Conservation (phyloP, 2,797 vertebrate species). For the Pogonophryne albipinna region DNA sequence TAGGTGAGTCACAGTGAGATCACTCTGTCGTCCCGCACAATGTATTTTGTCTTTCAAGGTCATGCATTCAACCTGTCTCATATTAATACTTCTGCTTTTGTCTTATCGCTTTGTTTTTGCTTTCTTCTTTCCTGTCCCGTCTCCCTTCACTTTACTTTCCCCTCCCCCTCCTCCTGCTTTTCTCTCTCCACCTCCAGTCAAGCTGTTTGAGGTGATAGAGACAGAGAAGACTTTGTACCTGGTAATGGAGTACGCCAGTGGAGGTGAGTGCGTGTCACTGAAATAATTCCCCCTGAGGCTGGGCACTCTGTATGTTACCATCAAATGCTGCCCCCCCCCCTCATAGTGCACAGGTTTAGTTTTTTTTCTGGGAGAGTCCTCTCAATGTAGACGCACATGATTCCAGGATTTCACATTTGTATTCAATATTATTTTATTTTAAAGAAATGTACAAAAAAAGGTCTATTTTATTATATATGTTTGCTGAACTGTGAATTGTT, state of each 20-base stretch:
- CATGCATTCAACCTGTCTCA: slow-evolving; percentile 4
- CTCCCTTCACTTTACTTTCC: not conserved
- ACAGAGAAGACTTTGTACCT: slow-evolving; percentile 96
- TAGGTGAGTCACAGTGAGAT: slow-evolving; percentile 87
- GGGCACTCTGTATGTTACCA: slow-evolving; percentile 16
- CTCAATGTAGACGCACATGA: too few relatives aligned
- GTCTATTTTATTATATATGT: too few relatives aligned
- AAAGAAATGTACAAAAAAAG: too few relatives aligned
- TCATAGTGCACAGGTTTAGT: not conserved
- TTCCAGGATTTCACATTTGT: too few relatives aligned
- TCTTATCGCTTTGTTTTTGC: slow-evolving; percentile 13
- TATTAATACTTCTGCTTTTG: slow-evolving; percentile 9
- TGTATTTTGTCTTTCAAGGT: slow-evolving; percentile 16
- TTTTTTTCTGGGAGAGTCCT: too few relatives aligned
- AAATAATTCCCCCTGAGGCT: slow-evolving; percentile 43
- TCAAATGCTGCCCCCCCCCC: not conserved
- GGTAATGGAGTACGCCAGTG: slow-evolving; percentile 97
- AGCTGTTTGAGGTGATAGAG: slow-evolving; percentile 97
- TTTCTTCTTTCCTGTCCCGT: slow-evolving; percentile 1
- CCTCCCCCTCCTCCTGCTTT: slow-evolving; percentile 8
- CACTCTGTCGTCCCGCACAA: not conserved
- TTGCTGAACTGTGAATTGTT: too few relatives aligned
- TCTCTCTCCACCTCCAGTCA: slow-evolving; percentile 83
- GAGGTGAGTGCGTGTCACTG: slow-evolving; percentile 79
- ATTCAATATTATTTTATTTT: too few relatives aligned